Conservation (phyloP, 2,888 invertebrate genomes). For the Biston betularia region DNA sequence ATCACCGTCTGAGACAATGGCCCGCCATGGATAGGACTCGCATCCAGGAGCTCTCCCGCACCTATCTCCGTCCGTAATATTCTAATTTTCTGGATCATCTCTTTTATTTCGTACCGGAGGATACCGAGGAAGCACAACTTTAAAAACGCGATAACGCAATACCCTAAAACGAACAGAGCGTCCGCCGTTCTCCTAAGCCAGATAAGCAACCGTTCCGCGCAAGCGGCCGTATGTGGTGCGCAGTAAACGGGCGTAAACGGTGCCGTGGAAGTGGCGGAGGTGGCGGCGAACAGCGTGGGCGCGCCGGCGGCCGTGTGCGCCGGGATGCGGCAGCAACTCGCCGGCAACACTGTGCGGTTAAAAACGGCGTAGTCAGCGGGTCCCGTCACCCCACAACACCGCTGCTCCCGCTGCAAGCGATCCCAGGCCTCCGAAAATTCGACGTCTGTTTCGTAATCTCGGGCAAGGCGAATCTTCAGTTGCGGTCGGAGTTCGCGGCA, state of each 20-base stretch:
- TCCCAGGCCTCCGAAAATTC: conserved; percentile 93
- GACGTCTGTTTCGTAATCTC: conserved; percentile 90
- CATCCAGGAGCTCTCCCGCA: conserved; percentile 78
- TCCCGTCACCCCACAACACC: conserved; percentile 93
- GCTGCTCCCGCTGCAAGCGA: conserved; percentile 90
- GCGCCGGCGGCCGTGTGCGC: conserved; percentile 73
- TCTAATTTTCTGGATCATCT: conserved; percentile 96
- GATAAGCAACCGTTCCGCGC: conserved; percentile 89
- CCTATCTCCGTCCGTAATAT: conserved; percentile 90
- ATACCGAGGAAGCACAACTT: conserved; percentile 96
- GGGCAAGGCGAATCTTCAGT: conserved; percentile 86
- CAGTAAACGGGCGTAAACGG: conserved; percentile 76
- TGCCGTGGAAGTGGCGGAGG: conserved; percentile 68
- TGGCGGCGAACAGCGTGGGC: conserved; percentile 82
- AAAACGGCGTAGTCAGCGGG: conserved; percentile 83
- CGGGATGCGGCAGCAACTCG: conserved; percentile 79
- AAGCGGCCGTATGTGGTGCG: conserved; percentile 87
- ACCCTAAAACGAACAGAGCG: conserved; percentile 92
- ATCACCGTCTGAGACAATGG: conserved; percentile 80
- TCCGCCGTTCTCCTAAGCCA: conserved; percentile 94
- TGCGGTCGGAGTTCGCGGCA: conserved; percentile 91
- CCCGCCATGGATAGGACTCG: conserved; percentile 80
- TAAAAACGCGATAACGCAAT: conserved; percentile 95
- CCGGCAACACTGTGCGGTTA: conserved; percentile 74
- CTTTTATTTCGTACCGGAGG: conserved; percentile 94